These are phyloP conservation scores for Emydocephalus ijimae DNA, from an alignment of 2,113 vertebrate species.

Conservation along the genomic window DNA sequence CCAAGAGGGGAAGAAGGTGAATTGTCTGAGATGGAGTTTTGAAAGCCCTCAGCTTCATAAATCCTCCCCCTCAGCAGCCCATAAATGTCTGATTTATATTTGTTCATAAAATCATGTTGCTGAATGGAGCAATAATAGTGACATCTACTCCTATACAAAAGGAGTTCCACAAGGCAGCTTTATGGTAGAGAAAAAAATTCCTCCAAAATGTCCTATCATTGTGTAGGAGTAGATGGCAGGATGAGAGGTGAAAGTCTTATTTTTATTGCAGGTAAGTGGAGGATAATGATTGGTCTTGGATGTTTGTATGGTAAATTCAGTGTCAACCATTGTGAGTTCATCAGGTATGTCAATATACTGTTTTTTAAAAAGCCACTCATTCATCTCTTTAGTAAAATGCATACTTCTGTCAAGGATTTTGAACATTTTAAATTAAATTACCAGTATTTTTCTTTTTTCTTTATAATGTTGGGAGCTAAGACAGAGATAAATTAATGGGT, in stretches of 20 bases:
- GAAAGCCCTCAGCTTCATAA: constrained; percentile 40
- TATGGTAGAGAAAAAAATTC: not conserved
- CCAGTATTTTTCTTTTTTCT: not conserved
- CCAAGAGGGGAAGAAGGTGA: constrained; percentile 13
- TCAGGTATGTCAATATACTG: not conserved
- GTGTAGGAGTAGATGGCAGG: not conserved
- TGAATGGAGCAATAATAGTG: not conserved
- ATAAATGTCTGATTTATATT: constrained; percentile 31
- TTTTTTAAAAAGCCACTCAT: not conserved
- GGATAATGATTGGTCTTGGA: not conserved
- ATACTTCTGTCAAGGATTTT: not conserved
- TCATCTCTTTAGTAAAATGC: not conserved
- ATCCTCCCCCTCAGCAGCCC: constrained; percentile 9
- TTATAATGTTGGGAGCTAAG: not conserved
- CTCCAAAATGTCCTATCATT: not conserved
- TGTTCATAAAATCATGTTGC: constrained; percentile 26
- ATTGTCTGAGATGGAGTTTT: constrained; percentile 31
- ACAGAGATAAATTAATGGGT: not conserved
- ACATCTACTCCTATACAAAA: not conserved
- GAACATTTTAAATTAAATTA: not conserved
- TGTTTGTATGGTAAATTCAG: not conserved
- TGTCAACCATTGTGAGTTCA: not conserved
- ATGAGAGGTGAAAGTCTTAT: not conserved
- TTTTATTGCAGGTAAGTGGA: not conserved
- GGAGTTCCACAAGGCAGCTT: not conserved